phyloP scores from a whole-genome alignment of 2,888 invertebrate genomes.

The Helleia helle region DNA sequence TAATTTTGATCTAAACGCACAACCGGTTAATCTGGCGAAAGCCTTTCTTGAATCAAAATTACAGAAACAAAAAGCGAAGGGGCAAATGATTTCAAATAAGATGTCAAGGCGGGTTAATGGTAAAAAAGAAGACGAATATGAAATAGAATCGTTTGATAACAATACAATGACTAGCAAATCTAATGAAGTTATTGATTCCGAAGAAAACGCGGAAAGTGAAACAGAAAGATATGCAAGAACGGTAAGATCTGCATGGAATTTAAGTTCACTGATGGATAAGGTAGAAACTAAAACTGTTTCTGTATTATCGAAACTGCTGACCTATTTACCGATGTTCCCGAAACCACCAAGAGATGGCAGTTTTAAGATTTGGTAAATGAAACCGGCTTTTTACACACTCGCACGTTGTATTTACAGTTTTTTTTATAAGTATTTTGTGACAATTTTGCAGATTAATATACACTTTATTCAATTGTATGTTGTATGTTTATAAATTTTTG shows the following conservation, averaged over 20 bases:
- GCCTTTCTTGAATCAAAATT: too few species aligned
- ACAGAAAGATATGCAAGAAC: constrained; percentile 23
- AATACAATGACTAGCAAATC: constrained; percentile 15
- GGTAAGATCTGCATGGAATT: constrained; percentile 34
- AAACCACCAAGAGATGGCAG: constrained; percentile 20
- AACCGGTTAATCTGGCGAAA: too few species aligned
- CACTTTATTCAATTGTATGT: too few species aligned
- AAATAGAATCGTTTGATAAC: constrained; percentile 35
- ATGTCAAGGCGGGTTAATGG: constrained; percentile 26
- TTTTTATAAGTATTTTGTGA: too few species aligned
- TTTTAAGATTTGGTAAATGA: constrained; percentile 1
- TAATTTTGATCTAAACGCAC: too few species aligned
- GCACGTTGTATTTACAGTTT: too few species aligned
- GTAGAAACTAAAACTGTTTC: constrained; percentile 28
- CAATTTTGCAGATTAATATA: too few species aligned
- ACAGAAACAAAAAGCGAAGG: too few species aligned
- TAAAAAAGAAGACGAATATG: constrained; percentile 31
- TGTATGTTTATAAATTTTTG: too few species aligned
- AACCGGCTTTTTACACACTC: too few species aligned
- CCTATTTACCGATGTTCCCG: constrained; percentile 42
- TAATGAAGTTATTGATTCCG: constrained; percentile 26
- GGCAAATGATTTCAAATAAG: too few species aligned
- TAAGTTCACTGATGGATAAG: constrained; percentile 27
- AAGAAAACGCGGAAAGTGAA: constrained; percentile 35
- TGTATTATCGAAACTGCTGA: constrained; percentile 29